phyloP scores from a whole-genome alignment of 2,113 vertebrate genomes.

The Eptesicus fuscus region DNA sequence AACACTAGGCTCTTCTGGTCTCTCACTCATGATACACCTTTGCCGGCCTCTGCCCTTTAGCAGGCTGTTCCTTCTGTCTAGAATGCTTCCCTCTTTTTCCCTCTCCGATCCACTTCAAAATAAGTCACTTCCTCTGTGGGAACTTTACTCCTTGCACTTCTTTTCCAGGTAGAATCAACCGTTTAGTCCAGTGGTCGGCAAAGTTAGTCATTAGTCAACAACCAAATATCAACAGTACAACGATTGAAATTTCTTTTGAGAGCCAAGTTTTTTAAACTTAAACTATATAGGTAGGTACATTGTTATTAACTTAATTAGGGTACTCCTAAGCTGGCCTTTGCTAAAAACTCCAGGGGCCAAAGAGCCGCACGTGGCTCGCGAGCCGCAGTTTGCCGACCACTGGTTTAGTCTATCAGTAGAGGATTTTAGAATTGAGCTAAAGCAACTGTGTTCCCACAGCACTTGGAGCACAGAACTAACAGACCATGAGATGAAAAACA shows the following conservation, averaged over 20 bases:
- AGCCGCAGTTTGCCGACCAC: too few relatives aligned
- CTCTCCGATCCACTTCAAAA: neutral
- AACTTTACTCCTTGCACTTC: neutral
- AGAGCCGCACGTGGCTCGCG: too few relatives aligned
- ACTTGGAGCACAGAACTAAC: neutral
- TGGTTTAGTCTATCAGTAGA: neutral
- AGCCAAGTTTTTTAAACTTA: too few relatives aligned
- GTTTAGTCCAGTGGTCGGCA: too few relatives aligned
- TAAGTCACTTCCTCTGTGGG: neutral
- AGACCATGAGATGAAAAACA: neutral
- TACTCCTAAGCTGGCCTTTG: too few relatives aligned
- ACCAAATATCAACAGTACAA: too few relatives aligned
- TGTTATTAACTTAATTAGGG: too few relatives aligned
- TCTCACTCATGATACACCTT: neutral
- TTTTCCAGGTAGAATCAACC: neutral
- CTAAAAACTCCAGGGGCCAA: too few relatives aligned
- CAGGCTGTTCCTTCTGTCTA: neutral
- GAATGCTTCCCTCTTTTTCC: neutral
- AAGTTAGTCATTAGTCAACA: too few relatives aligned
- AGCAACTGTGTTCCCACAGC: neutral
- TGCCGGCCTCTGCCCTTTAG: neutral
- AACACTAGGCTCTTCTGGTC: too few relatives aligned
- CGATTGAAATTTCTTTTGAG: too few relatives aligned
- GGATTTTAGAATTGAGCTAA: neutral
- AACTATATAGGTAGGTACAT: too few relatives aligned